Conservation (phyloP, 2,888 invertebrate species). For the Xestia c-nigrum region DNA sequence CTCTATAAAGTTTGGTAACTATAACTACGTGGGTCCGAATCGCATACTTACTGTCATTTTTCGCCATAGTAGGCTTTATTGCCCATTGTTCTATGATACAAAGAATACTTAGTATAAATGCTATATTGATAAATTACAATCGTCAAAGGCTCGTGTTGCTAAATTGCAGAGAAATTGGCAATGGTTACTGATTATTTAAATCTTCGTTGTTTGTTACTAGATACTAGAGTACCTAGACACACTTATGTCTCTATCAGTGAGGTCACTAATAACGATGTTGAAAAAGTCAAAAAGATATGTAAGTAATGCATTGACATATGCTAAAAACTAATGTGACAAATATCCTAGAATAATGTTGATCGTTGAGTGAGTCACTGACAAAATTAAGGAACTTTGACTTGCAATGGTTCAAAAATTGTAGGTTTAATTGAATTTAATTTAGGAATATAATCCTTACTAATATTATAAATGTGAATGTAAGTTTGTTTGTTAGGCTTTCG, state of each 20-base stretch:
- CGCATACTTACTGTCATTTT: slow-evolving; percentile 71
- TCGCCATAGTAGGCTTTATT: slow-evolving; percentile 72
- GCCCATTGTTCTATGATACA: slow-evolving; percentile 77
- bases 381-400: not conserved
- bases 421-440: not conserved
- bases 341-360: not conserved
- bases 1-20: slow-evolving; percentile 46
- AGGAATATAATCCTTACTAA: no score
- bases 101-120: slow-evolving; percentile 71
- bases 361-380: not conserved
- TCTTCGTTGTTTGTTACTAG: not conserved
- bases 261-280: no score
- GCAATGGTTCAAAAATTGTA: no score
- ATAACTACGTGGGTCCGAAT: slow-evolving; percentile 61
- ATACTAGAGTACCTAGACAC: not conserved
- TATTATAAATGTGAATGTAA: no score
- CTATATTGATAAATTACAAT: slow-evolving; percentile 74
- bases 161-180: slow-evolving; percentile 49
- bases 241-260: not conserved
- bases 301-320: not conserved
- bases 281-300: not conserved
- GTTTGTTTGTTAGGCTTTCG: no score
- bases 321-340: not conserved
- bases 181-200: slow-evolving; percentile 9
- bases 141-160: slow-evolving; percentile 58